These are phyloP conservation scores for Epinephelus lanceolatus DNA, from an alignment of 2,113 vertebrate genomes.

Conservation along the genomic window DNA sequence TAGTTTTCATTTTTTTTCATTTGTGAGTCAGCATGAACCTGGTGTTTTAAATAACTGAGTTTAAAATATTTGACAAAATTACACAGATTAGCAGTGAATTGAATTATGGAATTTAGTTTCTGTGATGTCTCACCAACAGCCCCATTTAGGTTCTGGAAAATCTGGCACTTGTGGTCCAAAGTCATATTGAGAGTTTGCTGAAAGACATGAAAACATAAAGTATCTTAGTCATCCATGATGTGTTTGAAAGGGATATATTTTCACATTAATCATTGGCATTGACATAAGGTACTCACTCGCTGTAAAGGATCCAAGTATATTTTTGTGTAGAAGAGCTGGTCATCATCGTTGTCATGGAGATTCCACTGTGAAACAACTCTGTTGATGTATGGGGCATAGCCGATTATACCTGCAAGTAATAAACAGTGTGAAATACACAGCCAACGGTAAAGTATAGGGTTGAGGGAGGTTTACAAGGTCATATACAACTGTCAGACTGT, in stretches of 20 bases:
- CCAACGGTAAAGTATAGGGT: conserved; percentile 50
- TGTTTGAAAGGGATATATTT: conserved; percentile 6
- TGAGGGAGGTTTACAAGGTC: conserved; percentile 58
- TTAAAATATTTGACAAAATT: background rate
- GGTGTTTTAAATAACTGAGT: background rate
- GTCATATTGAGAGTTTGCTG: conserved; percentile 94
- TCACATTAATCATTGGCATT: background rate
- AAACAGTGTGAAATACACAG: conserved; percentile 58
- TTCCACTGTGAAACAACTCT: conserved; percentile 92
- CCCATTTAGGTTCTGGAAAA: conserved; percentile 97
- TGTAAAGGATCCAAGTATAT: conserved; percentile 92
- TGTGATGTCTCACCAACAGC: conserved; percentile 89
- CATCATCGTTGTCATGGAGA: conserved; percentile 97
- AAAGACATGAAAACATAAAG: conserved; percentile 54
- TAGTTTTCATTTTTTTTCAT: background rate
- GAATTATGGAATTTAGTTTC: conserved; percentile 2
- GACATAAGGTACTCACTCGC: conserved; percentile 79
- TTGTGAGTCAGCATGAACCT: background rate
- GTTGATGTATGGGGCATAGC: conserved; percentile 90
- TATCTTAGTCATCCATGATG: background rate
- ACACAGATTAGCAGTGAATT: background rate
- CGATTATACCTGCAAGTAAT: conserved; percentile 91
- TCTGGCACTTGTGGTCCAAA: conserved; percentile 95
- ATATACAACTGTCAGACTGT: conserved; percentile 39
- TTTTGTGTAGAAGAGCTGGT: conserved; percentile 99